Evolutionary conservation across 2,888 invertebrate species (phyloP).

Genomic region (Phragmatobia fuliginosa): DNA sequence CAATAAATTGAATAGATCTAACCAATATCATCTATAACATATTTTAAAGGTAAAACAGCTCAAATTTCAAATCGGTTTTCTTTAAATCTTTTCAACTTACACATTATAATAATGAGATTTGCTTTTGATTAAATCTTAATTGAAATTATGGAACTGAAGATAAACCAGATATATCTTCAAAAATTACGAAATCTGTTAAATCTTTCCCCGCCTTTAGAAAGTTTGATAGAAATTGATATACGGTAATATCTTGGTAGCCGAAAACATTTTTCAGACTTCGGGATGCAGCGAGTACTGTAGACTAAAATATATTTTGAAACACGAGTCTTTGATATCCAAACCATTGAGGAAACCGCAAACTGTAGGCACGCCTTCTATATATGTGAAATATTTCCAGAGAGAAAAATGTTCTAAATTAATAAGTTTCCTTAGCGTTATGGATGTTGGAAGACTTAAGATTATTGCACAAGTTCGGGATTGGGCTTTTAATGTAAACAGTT

Average conservation of each 20-base stretch:
- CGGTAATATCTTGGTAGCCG: slow-evolving; percentile 51
- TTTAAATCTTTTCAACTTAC: neutral
- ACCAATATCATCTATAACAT: neutral
- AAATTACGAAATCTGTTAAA: slow-evolving; percentile 22
- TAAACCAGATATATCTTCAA: neutral
- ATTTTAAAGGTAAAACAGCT: neutral
- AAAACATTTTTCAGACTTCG: slow-evolving; percentile 57
- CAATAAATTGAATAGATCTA: neutral
- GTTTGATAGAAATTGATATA: slow-evolving; percentile 35
- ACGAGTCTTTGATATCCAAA: slow-evolving; percentile 56
- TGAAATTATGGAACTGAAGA: neutral
- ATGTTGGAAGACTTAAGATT: slow-evolving; percentile 27
- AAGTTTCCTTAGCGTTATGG: slow-evolving; percentile 49
- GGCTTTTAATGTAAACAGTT: neutral
- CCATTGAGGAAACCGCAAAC: slow-evolving; percentile 56
- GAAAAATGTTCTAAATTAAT: slow-evolving; percentile 60
- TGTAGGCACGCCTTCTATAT: slow-evolving; percentile 60
- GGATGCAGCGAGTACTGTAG: slow-evolving; percentile 34
- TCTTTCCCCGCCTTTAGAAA: slow-evolving; percentile 24
- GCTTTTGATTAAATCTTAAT: neutral
- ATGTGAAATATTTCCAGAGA: slow-evolving; percentile 62
- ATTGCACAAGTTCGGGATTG: slow-evolving; percentile 18
- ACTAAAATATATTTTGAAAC: slow-evolving; percentile 57
- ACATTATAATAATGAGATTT: neutral
- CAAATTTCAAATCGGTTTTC: neutral